Evolutionary conservation across 2,797 vertebrate genomes (phyloP).

Genomic region (Brachyrhaphis roseni): DNA sequence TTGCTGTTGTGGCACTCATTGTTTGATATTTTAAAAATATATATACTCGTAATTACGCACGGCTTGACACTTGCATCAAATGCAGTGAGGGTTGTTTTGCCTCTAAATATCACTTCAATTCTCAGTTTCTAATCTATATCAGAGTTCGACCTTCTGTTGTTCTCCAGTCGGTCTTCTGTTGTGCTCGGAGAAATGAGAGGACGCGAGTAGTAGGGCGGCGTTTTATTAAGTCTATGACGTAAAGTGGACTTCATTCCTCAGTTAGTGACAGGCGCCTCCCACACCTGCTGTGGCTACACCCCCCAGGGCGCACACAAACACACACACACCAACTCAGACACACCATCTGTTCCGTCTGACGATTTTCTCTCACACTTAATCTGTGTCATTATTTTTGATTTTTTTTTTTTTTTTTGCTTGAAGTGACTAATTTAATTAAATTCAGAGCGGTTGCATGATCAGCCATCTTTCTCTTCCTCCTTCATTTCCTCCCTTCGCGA

Average conservation of each 20-base stretch:
- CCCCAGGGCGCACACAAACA: neutral
- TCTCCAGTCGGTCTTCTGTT: neutral
- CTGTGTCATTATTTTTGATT: conserved; percentile 8
- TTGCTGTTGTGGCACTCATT: conserved; percentile 63
- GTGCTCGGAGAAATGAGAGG: conserved; percentile 59
- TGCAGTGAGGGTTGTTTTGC: neutral
- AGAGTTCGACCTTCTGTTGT: conserved; percentile 7
- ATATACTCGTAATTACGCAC: conserved; percentile 49
- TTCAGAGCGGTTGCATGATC: neutral
- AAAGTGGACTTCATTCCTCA: conserved; percentile 74
- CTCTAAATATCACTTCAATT: conserved; percentile 24
- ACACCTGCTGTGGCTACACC: conserved; percentile 61
- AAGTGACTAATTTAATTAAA: neutral
- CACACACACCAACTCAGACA: neutral
- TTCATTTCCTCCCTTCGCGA: neutral
- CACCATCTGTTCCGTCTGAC: conserved; percentile 64
- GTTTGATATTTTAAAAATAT: conserved; percentile 1
- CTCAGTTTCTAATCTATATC: neutral
- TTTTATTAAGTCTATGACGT: conserved; percentile 82
- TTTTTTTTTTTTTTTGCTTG: neutral
- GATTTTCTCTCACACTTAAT: conserved; percentile 37
- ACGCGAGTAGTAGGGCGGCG: conserved; percentile 53
- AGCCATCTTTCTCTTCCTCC: neutral
- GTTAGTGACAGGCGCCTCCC: conserved; percentile 74
- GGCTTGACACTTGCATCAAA: conserved; percentile 44